phyloP scores from a whole-genome alignment of 2,888 invertebrate genomes.

The Andrena minutula region DNA sequence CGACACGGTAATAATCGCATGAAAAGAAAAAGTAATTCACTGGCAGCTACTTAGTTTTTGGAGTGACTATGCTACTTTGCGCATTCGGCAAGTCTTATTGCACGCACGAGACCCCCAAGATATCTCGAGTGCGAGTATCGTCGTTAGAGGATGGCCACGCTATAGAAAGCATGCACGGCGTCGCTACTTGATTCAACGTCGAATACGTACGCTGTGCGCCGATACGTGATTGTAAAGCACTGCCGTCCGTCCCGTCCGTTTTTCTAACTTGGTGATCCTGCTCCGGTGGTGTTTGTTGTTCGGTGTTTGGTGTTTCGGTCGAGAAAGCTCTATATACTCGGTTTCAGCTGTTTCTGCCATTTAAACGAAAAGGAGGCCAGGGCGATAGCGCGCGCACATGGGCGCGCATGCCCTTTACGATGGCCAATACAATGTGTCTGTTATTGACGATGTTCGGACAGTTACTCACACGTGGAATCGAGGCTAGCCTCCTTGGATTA shows the following conservation, averaged over 20 bases:
- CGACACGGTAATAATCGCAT: background rate
- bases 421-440: conserved; percentile 63
- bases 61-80: background rate
- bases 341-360: background rate
- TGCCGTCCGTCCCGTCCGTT: no score
- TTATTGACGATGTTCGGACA: conserved; percentile 62
- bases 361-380: background rate
- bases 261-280: no score
- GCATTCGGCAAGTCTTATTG: background rate
- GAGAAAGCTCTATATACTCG: background rate
- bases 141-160: background rate
- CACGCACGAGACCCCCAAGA: background rate
- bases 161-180: background rate
- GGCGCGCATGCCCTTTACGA: conserved; percentile 30
- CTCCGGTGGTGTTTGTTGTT: no score
- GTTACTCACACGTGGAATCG: conserved; percentile 54
- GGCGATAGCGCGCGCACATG: background rate
- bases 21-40: background rate
- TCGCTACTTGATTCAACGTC: conserved; percentile 1
- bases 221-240: conserved; percentile 9
- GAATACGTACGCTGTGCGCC: background rate
- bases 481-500: conserved; percentile 73
- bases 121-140: background rate
- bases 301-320: background rate
- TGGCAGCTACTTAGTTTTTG: background rate